Evolutionary conservation across 1,140 invertebrate genomes (phyloP), one percentile per base, ranked within the genome.

Genomic region (Diorhabda elongata): DNA sequence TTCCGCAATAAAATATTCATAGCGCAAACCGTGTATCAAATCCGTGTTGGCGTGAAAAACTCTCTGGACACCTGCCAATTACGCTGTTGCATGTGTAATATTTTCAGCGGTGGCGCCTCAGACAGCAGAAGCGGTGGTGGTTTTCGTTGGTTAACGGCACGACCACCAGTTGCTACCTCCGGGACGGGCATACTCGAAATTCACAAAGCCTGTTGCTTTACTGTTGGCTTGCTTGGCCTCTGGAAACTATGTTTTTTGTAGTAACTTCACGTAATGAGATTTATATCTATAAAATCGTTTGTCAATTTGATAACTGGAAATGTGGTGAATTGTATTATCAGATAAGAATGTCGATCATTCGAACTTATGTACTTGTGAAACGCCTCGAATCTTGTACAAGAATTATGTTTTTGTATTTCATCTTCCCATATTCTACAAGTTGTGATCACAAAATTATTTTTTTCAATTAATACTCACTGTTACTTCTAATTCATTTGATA

Each of bases 31-130:
- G 47, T 52, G n/a, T 52, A 52, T 52, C 47, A 52, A 52, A 52
- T 52, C 47, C n/a, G 47, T 52, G 47, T 6, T n/a, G 6, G 47
- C 61, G 61, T 62, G 42, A 62, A 62, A 62, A 62, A 62, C 44
- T 9, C 64, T 61, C 73, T 79, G 78, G 78, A 77, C 75, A 79
- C 74, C 74, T 78, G 78, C 78, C 78, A 79, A 79, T 78, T 78
- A 78, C 71, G 58, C 72, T 77, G 75, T 76, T 78, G 77, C 78
- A 77, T 79, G 76, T 73, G 77, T 77, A 74, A 77, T 75, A 76
- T 77, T 77, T 76, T 76, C 73, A 61, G 45, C 47, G 70, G 47
- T 52, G 47, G 47, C 47, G 47, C 6, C 47, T 52, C 47, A 52
- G 47, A 52, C 47, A n/a, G 64, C 41, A 26, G 4, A 11, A 7